These are phyloP conservation scores for Cercopithecus neglectus DNA, from an alignment of 2,797 vertebrate genomes.

Conservation along the genomic window DNA sequence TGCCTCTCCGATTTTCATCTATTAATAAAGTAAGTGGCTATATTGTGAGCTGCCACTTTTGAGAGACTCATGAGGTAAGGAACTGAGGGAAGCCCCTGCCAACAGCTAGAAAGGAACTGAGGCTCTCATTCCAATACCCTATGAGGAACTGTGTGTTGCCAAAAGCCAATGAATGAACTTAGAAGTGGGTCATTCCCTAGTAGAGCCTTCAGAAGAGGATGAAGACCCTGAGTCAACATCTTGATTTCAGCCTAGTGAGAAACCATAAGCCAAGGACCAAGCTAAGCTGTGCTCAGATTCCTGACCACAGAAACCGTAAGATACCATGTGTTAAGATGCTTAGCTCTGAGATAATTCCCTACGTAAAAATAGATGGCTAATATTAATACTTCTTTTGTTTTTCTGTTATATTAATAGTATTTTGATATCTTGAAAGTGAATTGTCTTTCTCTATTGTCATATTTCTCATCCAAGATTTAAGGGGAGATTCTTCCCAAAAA, in stretches of 20 bases:
- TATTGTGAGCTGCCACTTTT: background rate
- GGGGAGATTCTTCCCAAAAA: background rate
- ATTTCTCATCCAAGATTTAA: background rate
- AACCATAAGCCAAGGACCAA: background rate
- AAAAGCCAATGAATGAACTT: background rate
- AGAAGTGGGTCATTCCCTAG: background rate
- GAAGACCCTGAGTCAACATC: background rate
- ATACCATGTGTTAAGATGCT: background rate
- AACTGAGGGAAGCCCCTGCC: background rate
- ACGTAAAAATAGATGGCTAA: background rate
- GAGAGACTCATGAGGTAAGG: background rate
- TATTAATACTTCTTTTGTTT: too few species aligned
- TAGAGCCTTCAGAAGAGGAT: background rate
- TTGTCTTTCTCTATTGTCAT: background rate
- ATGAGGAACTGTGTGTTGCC: background rate
- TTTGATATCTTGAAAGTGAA: background rate
- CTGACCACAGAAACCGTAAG: background rate
- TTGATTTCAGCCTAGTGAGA: background rate
- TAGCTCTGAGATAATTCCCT: background rate
- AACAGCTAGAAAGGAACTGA: background rate
- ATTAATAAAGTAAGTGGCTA: background rate
- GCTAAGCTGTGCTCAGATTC: background rate
- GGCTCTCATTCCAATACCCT: background rate
- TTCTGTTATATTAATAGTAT: too few species aligned
- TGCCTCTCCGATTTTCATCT: background rate